A percentile compares a stretch with the other conserved stretches of the same genome.
phyloP scores from a whole-genome alignment of 1,140 invertebrate genomes.

The Apis cerana region DNA sequence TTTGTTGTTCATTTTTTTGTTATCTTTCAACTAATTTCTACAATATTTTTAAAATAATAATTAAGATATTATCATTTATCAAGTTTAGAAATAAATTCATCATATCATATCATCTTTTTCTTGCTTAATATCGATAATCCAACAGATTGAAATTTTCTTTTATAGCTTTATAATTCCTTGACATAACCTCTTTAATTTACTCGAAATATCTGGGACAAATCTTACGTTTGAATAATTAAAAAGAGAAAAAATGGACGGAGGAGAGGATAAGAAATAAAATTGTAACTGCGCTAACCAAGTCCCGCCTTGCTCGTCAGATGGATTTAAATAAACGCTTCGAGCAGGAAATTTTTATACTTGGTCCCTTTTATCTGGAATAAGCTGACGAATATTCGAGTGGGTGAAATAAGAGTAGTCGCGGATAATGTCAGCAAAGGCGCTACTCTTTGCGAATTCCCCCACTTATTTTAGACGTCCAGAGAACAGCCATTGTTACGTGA shows the following conservation, averaged over 20 bases:
- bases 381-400: neutral
- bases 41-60: too few relatives aligned
- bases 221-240: neutral
- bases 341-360: neutral
- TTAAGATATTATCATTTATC: too few relatives aligned
- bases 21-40: too few relatives aligned
- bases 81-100: too few relatives aligned
- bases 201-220: neutral
- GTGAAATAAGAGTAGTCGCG: neutral
- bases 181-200: neutral
- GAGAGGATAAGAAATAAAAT: neutral
- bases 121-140: too few relatives aligned
- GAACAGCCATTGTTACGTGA: constrained; percentile 6
- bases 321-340: neutral
- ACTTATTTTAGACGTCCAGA: neutral
- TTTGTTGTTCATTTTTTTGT: too few relatives aligned
- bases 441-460: neutral
- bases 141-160: too few relatives aligned
- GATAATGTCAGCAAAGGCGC: neutral
- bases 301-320: neutral
- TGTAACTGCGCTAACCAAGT: too few relatives aligned
- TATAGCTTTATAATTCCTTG: too few relatives aligned
- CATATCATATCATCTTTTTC: too few relatives aligned
- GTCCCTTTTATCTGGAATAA: neutral
- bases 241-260: neutral